Evolutionary conservation across 2,888 invertebrate genomes (phyloP), one percentile per base, ranked within the genome.

Genomic region (Metacarcinus magister): DNA sequence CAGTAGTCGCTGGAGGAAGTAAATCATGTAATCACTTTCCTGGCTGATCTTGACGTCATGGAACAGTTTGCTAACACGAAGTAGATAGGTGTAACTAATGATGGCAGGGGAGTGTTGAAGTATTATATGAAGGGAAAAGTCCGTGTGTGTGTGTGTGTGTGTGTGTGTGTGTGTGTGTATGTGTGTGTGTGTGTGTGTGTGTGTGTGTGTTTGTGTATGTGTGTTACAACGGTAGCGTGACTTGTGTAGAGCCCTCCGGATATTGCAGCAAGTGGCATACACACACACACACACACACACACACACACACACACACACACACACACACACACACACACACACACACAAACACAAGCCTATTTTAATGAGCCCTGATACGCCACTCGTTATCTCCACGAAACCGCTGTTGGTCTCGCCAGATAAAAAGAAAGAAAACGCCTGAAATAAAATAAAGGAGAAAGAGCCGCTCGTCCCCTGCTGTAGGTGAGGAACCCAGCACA

Each of bases 1-100:
- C 92, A 92, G 92, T 92, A 28, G 48, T 54, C 92, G 92, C 92
- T 23, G 54, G 92, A 92, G 32, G 54, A 91, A 16, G 23, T 67
- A 16, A 67, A n/a, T 67, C 67, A 67, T 67, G 67, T 67, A 19
- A 48, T 48, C 13, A 48, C 23, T 5, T 10, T 23, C 67, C 19
- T 23, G 4, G 67, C 19, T 67, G 54, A 16, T 67, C 16, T 67
- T 67, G 19, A 67, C 5, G 67, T 67, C 4, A 67, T 67, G 5
- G 4, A 23, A 67, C 23, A 2, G 23, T 67, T 23, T 23, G 19
- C 4, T 16, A 67, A 67, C 23, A 16, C 23, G n/a, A 16, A 19
- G 67, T 67, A 67, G 67, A 16, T 19, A 67, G 23, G 19, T 67
- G 67, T 67, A 23, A 23, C 4, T 23, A 67, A 67, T 67, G 67